Evolutionary conservation across 2,113 vertebrate species (phyloP), one percentile per base, ranked within the genome.

Genomic region (Hipposideros armiger): DNA sequence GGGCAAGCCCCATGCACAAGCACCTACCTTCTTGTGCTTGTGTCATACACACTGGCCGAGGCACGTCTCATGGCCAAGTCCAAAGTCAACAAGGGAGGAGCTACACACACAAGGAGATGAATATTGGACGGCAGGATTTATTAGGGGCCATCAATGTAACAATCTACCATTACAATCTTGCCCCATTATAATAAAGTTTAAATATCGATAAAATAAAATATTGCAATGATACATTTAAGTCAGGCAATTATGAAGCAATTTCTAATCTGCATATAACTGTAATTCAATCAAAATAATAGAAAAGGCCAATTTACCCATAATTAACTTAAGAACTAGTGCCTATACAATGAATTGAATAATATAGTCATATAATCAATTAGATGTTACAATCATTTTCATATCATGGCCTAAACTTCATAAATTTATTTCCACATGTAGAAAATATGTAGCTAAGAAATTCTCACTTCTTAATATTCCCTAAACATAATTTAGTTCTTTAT

Each of bases 131-230:
- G 58, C 45, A 74, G 28, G 28, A 32, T n/a, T 85, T 69, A 19
- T 45, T 67, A 85, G 60, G 36, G 10, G 47, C 60, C n/a, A 45
- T 26, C 50, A 40, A 26, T 20, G 40, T 15, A 36, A 62, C n/a
- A 72, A 70, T 22, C 54, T 82, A 83, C 32, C 1, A 4, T 32
- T 28, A 11, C 83, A 62, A 47, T 20, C 15, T 45, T n/a, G 30
- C 36, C 26, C n/a, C 20, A 19, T 92, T 66, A 42, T 85, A 56
- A n/a, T 58, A 92, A 92, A 36, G 36, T 45, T 52, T 76, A 74
- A 85, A 56, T 45, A 92, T 54, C 45, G 28, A 30, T 30, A 66
- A 85, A 85, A 67, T 74, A 54, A 92, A 92, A 67, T 64, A 92
- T 32, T n/a, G 30, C 81, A 85, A 64, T 13, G 45, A 19, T 45